Evolutionary conservation across 2,888 invertebrate species (phyloP).

Genomic region (Phengaris alcon): DNA sequence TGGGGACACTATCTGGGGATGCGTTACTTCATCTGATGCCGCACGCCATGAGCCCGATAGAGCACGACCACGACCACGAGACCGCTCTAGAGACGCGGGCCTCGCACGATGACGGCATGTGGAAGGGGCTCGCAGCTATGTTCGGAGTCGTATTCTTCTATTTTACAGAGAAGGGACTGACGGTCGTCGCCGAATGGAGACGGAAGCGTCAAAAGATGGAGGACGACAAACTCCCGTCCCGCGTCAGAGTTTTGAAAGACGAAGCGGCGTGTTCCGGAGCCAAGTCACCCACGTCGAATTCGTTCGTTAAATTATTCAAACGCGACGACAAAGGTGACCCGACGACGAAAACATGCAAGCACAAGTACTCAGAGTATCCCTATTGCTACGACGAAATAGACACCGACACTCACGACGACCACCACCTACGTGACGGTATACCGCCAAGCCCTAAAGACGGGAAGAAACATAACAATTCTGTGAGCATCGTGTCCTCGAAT

Average conservation of each 20-base stretch:
- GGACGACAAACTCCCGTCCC: conserved; percentile 81
- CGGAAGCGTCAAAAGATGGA: conserved; percentile 85
- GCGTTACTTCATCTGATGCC: conserved; percentile 95
- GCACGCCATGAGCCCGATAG: conserved; percentile 82
- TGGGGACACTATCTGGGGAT: conserved; percentile 94
- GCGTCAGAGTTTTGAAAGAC: conserved; percentile 87
- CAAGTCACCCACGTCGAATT: conserved; percentile 64
- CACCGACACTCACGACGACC: conserved; percentile 83
- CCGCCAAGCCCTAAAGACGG: conserved; percentile 65
- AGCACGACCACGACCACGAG: conserved; percentile 47
- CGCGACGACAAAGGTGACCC: conserved; percentile 66
- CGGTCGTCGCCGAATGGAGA: conserved; percentile 89
- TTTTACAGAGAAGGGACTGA: conserved; percentile 90
- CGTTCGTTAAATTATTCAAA: conserved; percentile 68
- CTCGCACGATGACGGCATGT: conserved; percentile 85
- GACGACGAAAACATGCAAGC: conserved; percentile 87
- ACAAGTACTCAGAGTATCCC: conserved; percentile 93
- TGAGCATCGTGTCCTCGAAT: conserved; percentile 73
- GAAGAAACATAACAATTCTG: conserved; percentile 70
- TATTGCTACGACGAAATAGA: conserved; percentile 93
- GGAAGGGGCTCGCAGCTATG: conserved; percentile 91
- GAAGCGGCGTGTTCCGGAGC: conserved; percentile 70
- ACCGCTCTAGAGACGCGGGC: conserved; percentile 41
- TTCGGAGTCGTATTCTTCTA: conserved; percentile 93
- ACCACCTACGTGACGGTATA: conserved; percentile 72